Percentiles rank a stretch among this genome's conserved stretches.
phyloP scores from a whole-genome alignment of 2,888 invertebrate genomes.

The Ophion costatus region DNA sequence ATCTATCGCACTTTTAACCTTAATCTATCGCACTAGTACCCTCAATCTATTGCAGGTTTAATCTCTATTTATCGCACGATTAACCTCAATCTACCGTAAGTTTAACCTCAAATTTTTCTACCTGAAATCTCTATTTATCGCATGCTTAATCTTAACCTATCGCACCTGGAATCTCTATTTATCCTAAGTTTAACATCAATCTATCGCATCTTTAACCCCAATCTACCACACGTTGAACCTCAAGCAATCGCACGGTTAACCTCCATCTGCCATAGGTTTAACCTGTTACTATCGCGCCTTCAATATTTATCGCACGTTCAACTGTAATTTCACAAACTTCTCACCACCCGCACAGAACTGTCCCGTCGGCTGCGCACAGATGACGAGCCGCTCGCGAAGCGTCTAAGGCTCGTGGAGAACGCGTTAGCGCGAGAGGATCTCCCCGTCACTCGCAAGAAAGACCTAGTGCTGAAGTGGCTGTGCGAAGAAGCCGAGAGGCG shows the following conservation, averaged over 20 bases:
- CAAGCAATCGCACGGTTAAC: background rate
- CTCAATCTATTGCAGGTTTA: background rate
- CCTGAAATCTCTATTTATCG: background rate
- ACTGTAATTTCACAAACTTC: background rate
- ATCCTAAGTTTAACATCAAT: background rate
- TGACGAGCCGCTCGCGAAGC: slow-evolving; percentile 84
- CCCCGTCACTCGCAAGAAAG: slow-evolving; percentile 84
- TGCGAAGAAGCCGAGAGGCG: slow-evolving; percentile 71
- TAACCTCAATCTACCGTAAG: background rate
- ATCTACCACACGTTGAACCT: background rate
- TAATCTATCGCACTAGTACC: background rate
- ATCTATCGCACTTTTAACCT: background rate
- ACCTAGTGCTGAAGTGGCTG: slow-evolving; percentile 85
- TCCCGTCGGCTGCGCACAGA: slow-evolving; percentile 60
- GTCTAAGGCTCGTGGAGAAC: slow-evolving; percentile 85
- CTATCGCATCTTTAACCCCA: background rate
- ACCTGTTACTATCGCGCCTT: background rate
- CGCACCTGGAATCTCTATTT: background rate
- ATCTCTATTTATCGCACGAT: background rate
- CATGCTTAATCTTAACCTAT: background rate
- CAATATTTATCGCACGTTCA: background rate
- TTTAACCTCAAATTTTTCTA: background rate
- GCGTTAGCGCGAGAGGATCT: slow-evolving; percentile 84
- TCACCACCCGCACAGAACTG: slow-evolving; percentile 56
- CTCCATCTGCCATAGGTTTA: background rate